Conservation (phyloP, 2,113 vertebrate species). For the Arothron firmamentum region DNA sequence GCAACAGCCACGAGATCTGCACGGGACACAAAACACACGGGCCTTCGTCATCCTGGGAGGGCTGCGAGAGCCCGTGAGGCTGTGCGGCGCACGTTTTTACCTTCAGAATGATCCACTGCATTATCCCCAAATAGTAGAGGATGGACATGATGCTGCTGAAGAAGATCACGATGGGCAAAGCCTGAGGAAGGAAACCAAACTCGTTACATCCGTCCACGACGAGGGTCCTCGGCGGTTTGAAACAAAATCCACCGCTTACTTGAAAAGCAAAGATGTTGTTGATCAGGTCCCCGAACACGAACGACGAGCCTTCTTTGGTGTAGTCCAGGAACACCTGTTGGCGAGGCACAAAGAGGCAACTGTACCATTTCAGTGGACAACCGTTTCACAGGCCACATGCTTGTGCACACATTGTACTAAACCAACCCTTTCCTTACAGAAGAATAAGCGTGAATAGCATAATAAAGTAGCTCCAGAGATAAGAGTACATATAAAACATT, state of each 20-base stretch:
- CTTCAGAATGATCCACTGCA: slow-evolving; percentile 94
- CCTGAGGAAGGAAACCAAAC: slow-evolving; percentile 63
- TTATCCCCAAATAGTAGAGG: slow-evolving; percentile 86
- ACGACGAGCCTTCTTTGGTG: slow-evolving; percentile 81
- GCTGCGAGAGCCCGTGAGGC: not conserved
- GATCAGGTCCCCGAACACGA: slow-evolving; percentile 86
- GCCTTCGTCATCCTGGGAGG: slow-evolving; percentile 19
- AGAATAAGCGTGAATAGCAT: slow-evolving; percentile 9
- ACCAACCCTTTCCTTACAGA: slow-evolving; percentile 2
- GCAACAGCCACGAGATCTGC: slow-evolving; percentile 92
- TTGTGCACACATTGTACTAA: slow-evolving; percentile 1
- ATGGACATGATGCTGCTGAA: slow-evolving; percentile 94
- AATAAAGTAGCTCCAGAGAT: slow-evolving; percentile 28
- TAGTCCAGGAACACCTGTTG: slow-evolving; percentile 86
- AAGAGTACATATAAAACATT: not conserved
- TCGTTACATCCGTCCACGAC: slow-evolving; percentile 2
- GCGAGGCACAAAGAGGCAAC: not conserved
- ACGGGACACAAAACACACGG: slow-evolving; percentile 36
- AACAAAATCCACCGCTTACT: slow-evolving; percentile 70
- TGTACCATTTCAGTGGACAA: not conserved
- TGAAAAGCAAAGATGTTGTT: slow-evolving; percentile 86
- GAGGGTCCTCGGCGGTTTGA: not conserved
- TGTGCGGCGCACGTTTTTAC: slow-evolving; percentile 57
- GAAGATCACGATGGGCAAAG: slow-evolving; percentile 88
- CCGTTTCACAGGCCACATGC: not conserved